Percentiles rank a stretch among this genome's conserved stretches.
phyloP scores from a whole-genome alignment of 2,888 invertebrate genomes.

The Pristionchus japonicus region DNA sequence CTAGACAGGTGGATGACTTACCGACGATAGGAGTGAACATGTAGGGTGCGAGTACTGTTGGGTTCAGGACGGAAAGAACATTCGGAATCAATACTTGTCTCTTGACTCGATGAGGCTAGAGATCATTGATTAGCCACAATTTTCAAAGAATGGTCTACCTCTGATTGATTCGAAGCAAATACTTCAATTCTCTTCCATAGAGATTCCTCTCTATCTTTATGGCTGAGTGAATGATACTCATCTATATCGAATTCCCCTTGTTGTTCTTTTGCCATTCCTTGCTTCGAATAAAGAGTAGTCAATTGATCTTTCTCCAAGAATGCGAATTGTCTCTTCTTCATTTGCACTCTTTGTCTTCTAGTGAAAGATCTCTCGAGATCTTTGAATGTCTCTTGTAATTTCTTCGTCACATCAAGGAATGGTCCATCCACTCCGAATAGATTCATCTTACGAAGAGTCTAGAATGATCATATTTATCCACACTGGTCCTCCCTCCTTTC shows the following conservation, averaged over 20 bases:
- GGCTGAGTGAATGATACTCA: constrained; percentile 47
- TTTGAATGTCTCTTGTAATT: constrained; percentile 63
- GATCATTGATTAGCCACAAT: not conserved
- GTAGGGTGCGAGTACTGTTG: constrained; percentile 67
- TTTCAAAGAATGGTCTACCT: not conserved
- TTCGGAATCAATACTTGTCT: not conserved
- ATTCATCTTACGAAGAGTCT: constrained; percentile 52
- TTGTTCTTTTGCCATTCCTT: constrained; percentile 46
- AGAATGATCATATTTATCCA: not conserved
- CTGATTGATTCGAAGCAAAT: constrained; percentile 40
- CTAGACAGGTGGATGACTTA: not conserved
- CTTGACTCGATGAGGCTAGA: not conserved
- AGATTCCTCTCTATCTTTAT: constrained; percentile 44
- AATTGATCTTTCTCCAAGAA: constrained; percentile 66
- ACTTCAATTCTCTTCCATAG: constrained; percentile 46
- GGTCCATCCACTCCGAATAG: constrained; percentile 63
- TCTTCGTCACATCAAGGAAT: constrained; percentile 64
- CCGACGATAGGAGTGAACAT: constrained; percentile 66
- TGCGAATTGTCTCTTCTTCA: constrained; percentile 66
- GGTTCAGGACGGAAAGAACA: constrained; percentile 52
- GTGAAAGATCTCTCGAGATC: constrained; percentile 62
- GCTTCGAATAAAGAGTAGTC: constrained; percentile 62
- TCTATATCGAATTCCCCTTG: constrained; percentile 50
- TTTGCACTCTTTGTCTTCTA: constrained; percentile 57
- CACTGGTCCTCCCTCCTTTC: not conserved